A percentile compares a stretch with the other conserved stretches of the same genome.
phyloP scores from a whole-genome alignment of 2,113 vertebrate genomes.

The Sciurus niger region DNA sequence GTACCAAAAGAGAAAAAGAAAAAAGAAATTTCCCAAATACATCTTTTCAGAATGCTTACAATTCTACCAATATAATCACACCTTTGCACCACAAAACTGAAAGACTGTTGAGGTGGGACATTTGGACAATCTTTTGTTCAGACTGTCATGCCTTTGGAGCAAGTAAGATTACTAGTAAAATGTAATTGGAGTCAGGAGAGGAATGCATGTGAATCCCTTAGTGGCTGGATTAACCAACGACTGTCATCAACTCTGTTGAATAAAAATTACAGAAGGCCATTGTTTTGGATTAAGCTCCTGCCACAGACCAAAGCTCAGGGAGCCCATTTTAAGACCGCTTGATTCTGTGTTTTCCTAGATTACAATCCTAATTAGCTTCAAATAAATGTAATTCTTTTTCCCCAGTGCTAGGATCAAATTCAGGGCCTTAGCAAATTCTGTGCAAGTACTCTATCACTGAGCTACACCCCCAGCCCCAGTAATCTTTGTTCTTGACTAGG shows the following conservation, averaged over 20 bases:
- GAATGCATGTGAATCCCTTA: not conserved
- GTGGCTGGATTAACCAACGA: not conserved
- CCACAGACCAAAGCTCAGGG: not conserved
- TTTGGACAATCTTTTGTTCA: not conserved
- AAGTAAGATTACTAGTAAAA: not conserved
- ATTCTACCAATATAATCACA: conserved; percentile 13
- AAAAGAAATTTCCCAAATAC: too few species aligned
- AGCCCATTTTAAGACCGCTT: not conserved
- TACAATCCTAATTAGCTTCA: not conserved
- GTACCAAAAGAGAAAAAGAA: too few species aligned
- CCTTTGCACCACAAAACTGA: not conserved
- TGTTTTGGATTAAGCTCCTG: not conserved
- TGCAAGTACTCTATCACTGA: not conserved
- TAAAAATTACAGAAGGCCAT: not conserved
- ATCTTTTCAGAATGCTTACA: not conserved
- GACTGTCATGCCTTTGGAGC: not conserved
- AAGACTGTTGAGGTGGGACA: not conserved
- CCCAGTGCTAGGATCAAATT: not conserved
- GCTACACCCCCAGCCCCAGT: not conserved
- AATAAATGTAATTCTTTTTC: not conserved
- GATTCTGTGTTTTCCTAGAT: not conserved
- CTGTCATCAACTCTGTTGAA: not conserved
- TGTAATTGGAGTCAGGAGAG: not conserved
- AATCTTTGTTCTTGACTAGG: not conserved
- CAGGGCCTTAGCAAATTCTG: not conserved